A percentile compares a stretch with the other conserved stretches of the same genome.
Conservation (phyloP, 2,888 invertebrate species). For the Oscheius sp. region DNA sequence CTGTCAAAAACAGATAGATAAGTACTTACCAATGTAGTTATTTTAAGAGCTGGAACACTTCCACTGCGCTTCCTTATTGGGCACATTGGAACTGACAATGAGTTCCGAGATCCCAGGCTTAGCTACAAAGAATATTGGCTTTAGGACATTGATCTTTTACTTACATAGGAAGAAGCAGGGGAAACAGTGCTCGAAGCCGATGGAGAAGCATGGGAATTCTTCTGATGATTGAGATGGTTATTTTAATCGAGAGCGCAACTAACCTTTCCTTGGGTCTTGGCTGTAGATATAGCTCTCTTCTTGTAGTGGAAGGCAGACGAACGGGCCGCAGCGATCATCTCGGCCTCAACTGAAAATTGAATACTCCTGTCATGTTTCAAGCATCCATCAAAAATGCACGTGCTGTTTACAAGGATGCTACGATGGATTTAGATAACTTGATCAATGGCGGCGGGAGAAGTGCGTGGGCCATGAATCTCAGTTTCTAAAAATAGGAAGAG, state of each 20-base stretch:
- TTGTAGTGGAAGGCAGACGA: slow-evolving; percentile 42
- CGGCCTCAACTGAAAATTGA: slow-evolving; percentile 39
- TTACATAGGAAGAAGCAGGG: slow-evolving; percentile 1
- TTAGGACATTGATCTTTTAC: neutral
- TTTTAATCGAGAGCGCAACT: no score
- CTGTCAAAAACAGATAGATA: neutral
- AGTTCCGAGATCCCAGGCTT: slow-evolving; percentile 22
- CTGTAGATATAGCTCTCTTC: slow-evolving; percentile 27
- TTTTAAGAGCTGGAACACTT: slow-evolving; percentile 52
- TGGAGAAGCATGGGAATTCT: neutral
- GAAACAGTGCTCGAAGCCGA: neutral
- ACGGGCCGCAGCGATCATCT: slow-evolving; percentile 55
- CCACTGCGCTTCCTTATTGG: slow-evolving; percentile 47
- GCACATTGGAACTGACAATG: slow-evolving; percentile 43
- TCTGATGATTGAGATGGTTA: neutral
- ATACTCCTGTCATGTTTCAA: slow-evolving; percentile 1
- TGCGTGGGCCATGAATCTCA: slow-evolving; percentile 1
- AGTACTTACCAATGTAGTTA: slow-evolving; percentile 44
- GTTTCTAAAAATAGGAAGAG: slow-evolving; percentile 3
- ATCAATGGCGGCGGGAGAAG: slow-evolving; percentile 16
- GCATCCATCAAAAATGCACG: neutral
- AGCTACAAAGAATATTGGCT: neutral
- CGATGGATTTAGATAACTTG: slow-evolving; percentile 23
- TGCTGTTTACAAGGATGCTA: slow-evolving; percentile 14
- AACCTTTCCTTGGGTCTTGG: slow-evolving; percentile 9